Percentiles rank a stretch among this genome's conserved stretches.
Conservation (phyloP, 2,888 invertebrate species). For the Hofmannophila pseudospretella region DNA sequence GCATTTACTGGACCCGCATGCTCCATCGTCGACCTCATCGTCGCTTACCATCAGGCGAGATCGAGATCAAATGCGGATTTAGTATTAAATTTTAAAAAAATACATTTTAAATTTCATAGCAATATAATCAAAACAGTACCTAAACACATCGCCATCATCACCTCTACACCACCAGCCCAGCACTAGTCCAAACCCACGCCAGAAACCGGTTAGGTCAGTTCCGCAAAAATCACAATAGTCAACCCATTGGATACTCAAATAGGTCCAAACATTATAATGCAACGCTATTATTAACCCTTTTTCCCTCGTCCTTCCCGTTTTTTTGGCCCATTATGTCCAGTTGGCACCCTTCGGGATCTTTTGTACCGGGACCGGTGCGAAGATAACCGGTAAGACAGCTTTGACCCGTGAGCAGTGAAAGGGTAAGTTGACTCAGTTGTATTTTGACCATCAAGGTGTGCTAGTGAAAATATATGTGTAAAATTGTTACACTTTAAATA, state of each 20-base stretch:
- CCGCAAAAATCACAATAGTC: slow-evolving; percentile 62
- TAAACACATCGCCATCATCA: too few relatives aligned
- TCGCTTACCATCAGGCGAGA: too few relatives aligned
- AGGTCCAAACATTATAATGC: slow-evolving; percentile 76
- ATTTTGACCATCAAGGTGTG: slow-evolving; percentile 42
- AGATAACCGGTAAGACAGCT: slow-evolving; percentile 77
- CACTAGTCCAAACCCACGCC: slow-evolving; percentile 34
- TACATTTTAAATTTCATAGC: too few relatives aligned
- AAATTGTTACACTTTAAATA: too few relatives aligned
- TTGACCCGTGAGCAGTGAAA: slow-evolving; percentile 51
- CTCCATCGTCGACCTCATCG: too few relatives aligned
- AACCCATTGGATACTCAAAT: slow-evolving; percentile 74
- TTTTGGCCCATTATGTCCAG: slow-evolving; percentile 64
- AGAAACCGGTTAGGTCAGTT: slow-evolving; percentile 76
- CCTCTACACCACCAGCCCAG: too few relatives aligned
- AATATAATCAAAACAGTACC: too few relatives aligned
- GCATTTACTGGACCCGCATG: too few relatives aligned
- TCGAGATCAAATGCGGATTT: too few relatives aligned
- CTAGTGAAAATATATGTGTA: neutral
- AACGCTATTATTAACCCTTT: slow-evolving; percentile 53
- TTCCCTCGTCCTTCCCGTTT: slow-evolving; percentile 25
- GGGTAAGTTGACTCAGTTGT: slow-evolving; percentile 60
- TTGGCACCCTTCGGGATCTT: slow-evolving; percentile 58
- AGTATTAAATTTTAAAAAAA: too few relatives aligned
- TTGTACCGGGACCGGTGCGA: slow-evolving; percentile 50